Conservation (phyloP, 2,113 vertebrate genomes). For the Chrysochloris asiatica region DNA sequence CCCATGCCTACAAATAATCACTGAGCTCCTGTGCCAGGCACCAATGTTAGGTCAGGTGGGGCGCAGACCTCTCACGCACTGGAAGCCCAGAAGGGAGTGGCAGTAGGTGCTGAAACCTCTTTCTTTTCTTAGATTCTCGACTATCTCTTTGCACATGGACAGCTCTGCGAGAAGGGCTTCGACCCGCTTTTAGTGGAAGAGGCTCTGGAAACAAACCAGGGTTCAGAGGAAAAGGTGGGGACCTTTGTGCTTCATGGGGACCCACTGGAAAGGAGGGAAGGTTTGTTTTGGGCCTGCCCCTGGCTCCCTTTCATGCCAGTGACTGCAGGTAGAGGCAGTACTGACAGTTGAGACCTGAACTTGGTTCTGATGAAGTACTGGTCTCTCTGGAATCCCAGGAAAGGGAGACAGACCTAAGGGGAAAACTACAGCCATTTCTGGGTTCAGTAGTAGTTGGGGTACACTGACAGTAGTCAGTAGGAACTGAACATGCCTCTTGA, state of each 20-base stretch:
- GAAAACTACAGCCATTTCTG: not conserved
- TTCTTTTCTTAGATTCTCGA: slow-evolving; percentile 90
- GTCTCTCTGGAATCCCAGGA: not conserved
- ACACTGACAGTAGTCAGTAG: not conserved
- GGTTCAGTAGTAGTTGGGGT: not conserved
- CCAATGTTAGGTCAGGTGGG: not conserved
- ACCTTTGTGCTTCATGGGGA: not conserved
- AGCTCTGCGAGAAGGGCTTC: slow-evolving; percentile 97
- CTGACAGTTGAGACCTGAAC: not conserved
- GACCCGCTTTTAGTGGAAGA: slow-evolving; percentile 95
- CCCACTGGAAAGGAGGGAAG: not conserved
- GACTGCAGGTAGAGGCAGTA: not conserved
- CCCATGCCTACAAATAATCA: slow-evolving; percentile 5
- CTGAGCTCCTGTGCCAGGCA: not conserved
- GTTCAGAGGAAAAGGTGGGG: slow-evolving; percentile 97
- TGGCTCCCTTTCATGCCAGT: not conserved
- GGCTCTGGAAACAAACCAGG: slow-evolving; percentile 97
- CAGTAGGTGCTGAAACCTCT: not conserved
- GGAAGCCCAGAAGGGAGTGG: not conserved
- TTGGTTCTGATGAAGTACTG: not conserved
- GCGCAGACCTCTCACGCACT: not conserved
- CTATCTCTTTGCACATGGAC: slow-evolving; percentile 94
- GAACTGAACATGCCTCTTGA: not conserved
- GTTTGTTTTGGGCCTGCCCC: not conserved
- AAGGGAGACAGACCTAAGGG: not conserved